Evolutionary conservation across 2,888 invertebrate genomes (phyloP).

Genomic region (Muschampia plurimacula): DNA sequence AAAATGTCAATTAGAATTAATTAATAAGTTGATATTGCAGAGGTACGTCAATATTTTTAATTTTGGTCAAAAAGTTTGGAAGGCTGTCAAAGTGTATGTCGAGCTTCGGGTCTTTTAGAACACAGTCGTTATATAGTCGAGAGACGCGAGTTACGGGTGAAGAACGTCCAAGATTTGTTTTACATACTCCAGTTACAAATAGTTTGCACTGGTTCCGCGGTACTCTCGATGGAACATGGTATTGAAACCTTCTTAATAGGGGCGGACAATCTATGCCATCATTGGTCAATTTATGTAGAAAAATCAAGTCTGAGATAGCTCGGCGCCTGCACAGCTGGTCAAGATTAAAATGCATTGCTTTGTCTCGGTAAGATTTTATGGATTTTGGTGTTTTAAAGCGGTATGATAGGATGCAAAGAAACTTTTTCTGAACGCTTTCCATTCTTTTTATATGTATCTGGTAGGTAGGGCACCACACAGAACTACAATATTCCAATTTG

Average conservation of each 20-base stretch:
- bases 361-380: background rate
- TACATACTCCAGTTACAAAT: too few relatives aligned
- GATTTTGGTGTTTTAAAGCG: background rate
- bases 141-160: too few relatives aligned
- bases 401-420: background rate
- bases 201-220: too few relatives aligned
- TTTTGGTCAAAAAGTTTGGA: too few relatives aligned
- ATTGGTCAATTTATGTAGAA: background rate
- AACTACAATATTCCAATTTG: background rate
- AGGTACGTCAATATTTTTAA: too few relatives aligned
- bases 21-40: too few relatives aligned
- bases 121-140: too few relatives aligned
- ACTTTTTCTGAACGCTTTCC: background rate
- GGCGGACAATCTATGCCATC: background rate
- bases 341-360: background rate
- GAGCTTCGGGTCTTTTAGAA: too few relatives aligned
- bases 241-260: background rate
- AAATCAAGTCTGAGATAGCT: background rate
- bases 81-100: too few relatives aligned
- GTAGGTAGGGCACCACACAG: background rate
- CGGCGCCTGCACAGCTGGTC: background rate
- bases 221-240: too few relatives aligned
- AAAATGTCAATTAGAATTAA: too few relatives aligned
- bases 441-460: background rate
- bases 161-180: too few relatives aligned